Percentiles rank a stretch among this genome's conserved stretches.
Conservation (phyloP, 1,140 invertebrate genomes). For the Drosophila sturtevanti region DNA sequence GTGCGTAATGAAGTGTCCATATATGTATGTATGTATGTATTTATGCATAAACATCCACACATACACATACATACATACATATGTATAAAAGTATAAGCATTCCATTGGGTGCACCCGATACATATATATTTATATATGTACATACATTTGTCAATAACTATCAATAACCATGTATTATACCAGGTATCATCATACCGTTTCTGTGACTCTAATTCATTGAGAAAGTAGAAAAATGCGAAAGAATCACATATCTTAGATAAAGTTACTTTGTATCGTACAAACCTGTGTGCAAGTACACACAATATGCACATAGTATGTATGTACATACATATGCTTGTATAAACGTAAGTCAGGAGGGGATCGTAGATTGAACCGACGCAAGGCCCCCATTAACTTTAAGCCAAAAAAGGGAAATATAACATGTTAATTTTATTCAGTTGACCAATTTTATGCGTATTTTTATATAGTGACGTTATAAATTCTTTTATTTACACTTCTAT, state of each 20-base stretch:
- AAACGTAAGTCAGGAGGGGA: background rate
- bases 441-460: no score
- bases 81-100: background rate
- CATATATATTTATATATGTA: background rate
- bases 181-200: background rate
- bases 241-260: background rate
- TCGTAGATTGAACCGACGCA: no score
- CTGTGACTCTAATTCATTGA: background rate
- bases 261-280: background rate
- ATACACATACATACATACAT: slow-evolving; percentile 3
- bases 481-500: no score
- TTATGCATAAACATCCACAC: slow-evolving; percentile 16
- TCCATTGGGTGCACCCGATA: background rate
- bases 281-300: background rate
- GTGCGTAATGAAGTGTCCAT: background rate
- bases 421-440: no score
- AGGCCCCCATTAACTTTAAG: no score
- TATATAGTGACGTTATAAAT: no score
- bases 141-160: background rate
- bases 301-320: background rate
- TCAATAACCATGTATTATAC: background rate
- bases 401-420: no score
- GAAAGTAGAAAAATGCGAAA: background rate
- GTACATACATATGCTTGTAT: background rate
- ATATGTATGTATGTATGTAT: slow-evolving; percentile 19